Evolutionary conservation across 53 echinoderm and acorn worm species (phyloP).

Genomic region (Pentamera pediparva): DNA sequence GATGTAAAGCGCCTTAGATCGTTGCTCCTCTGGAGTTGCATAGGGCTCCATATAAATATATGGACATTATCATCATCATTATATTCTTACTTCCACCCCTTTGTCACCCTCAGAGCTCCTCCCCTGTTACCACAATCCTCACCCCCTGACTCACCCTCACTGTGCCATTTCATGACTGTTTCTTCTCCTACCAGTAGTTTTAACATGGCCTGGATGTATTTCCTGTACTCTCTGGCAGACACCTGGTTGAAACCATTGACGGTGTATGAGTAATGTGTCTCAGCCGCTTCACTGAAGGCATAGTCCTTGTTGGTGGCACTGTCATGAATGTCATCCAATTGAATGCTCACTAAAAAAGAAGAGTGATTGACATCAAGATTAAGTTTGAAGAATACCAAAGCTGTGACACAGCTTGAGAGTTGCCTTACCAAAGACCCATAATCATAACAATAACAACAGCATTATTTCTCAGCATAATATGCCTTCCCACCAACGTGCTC

Average conservation of each 20-base stretch:
- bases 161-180: slow-evolving; percentile 74
- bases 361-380: neutral
- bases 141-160: slow-evolving; percentile 52
- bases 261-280: slow-evolving; percentile 77
- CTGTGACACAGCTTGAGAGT: neutral
- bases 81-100: neutral
- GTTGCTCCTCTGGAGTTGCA: too few species aligned
- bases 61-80: too few species aligned
- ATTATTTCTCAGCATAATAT: too few species aligned
- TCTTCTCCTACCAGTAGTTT: slow-evolving; percentile 82
- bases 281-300: slow-evolving; percentile 57
- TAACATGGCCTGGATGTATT: slow-evolving; percentile 77
- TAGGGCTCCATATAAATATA: too few species aligned
- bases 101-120: neutral
- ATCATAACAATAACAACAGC: neutral
- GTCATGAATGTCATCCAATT: neutral
- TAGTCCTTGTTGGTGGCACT: slow-evolving; percentile 31
- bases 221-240: slow-evolving; percentile 51
- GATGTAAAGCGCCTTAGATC: too few species aligned
- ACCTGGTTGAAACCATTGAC: slow-evolving; percentile 81
- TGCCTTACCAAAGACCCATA: neutral
- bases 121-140: neutral
- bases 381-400: neutral
- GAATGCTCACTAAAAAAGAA: neutral
- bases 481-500: too few species aligned